Base-by-base conservation (phyloP, 2,888 invertebrate species). In the Oxystoma pomonae region DNA sequence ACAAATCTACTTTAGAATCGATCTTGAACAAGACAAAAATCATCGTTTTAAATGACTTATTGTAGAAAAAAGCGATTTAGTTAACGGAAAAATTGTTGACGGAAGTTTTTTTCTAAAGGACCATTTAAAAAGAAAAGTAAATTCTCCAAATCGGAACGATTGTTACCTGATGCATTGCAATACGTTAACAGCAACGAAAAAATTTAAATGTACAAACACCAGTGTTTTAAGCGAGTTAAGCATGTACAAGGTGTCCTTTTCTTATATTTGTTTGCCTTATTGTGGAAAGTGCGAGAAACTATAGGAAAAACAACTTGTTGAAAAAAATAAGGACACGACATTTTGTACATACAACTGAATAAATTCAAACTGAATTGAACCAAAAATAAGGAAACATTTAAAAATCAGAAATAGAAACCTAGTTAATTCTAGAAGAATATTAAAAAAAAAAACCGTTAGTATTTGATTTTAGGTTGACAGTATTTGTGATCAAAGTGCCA, bases 401-500 rank as follows among this genome's bases (percentile, higher is more conserved):
- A n/a, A n/a, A n/a, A n/a, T n/a, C n/a, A n/a, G n/a, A n/a, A n/a
- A n/a, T n/a, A n/a, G n/a, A n/a, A n/a, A n/a, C n/a, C n/a, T n/a
- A n/a, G n/a, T n/a, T n/a, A n/a, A n/a, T n/a, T n/a, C n/a, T 20
- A 18, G 5, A 9, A 56, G 19, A 17, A 60, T 21, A 55, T 19
- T 5, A 55, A 56, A 60, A 21, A 60, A 60, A 19, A 61, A 64
- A 60, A 61, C 61, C 59, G 57, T 65, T 76, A 77, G 76, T 77
- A 77, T 77, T 77, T 77, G 74, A 76, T 76, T 85, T 85, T 86
- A 86, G 85, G 83, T 74, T 86, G 85, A 86, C 86, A 87, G 87
- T 87, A 87, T 87, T 87, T 87, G 87, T 87, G 87, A 88, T 87
- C 85, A 85, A 87, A 87, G 87, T 88, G 87, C 87, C 87, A 88